These are phyloP conservation scores for Oryzias woworae DNA, from an alignment of 2,113 vertebrate genomes.

Conservation along the genomic window DNA sequence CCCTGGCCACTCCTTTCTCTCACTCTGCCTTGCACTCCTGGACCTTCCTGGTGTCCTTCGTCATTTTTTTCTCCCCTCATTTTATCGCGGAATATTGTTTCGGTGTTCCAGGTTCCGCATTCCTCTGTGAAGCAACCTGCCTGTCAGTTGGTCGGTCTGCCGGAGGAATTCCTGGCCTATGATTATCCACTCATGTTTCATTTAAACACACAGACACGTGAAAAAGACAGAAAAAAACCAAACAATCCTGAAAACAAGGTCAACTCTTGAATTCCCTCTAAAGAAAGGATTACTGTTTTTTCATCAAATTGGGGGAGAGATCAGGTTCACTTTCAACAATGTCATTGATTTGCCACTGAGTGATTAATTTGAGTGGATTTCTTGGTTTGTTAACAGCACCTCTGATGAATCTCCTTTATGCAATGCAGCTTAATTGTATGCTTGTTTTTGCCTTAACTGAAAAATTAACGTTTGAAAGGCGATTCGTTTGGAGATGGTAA, in stretches of 20 bases:
- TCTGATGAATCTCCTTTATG: conserved; percentile 15
- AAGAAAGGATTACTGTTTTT: conserved; percentile 63
- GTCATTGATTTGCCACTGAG: conserved; percentile 51
- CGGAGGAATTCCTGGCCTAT: conserved; percentile 62
- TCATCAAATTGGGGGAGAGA: conserved; percentile 31
- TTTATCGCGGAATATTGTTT: conserved; percentile 52
- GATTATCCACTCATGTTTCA: conserved; percentile 72
- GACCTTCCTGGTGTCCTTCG: conserved; percentile 16
- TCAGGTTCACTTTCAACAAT: conserved; percentile 57
- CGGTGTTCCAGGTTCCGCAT: conserved; percentile 63
- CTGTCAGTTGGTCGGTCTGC: conserved; percentile 28
- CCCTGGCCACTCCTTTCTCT: conserved; percentile 26
- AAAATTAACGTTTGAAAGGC: conserved; percentile 41
- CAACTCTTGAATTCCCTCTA: conserved; percentile 55
- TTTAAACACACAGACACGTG: conserved; percentile 22
- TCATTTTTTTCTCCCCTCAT: conserved; percentile 35
- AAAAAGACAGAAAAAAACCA: conserved; percentile 13
- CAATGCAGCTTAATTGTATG: background rate
- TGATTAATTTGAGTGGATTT: conserved; percentile 32
- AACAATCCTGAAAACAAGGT: conserved; percentile 55
- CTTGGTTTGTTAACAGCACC: conserved; percentile 1
- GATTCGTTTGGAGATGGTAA: conserved; percentile 51
- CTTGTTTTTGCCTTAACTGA: conserved; percentile 42
- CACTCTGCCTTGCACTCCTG: conserved; percentile 22
- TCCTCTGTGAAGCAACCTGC: conserved; percentile 52